Evolutionary conservation across 2,888 invertebrate genomes (phyloP).

Genomic region (Cylloceria caligata): DNA sequence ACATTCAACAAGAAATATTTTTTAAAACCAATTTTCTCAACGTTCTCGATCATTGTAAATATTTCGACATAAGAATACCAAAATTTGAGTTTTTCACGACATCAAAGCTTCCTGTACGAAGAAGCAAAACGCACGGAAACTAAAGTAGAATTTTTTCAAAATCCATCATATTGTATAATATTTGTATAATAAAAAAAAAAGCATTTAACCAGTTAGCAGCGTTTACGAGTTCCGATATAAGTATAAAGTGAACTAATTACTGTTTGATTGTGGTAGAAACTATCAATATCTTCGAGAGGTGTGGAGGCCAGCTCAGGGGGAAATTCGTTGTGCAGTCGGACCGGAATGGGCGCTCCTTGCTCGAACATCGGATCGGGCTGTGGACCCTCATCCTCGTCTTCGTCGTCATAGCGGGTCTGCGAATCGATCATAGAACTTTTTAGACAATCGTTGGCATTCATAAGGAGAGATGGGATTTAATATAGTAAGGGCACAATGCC

Average conservation of each 20-base stretch:
- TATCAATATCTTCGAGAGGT: conserved; percentile 99
- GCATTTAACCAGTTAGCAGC: too few species aligned
- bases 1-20: too few species aligned
- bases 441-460: conserved; percentile 27
- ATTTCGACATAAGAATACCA: too few species aligned
- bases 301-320: conserved; percentile 97
- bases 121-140: too few species aligned
- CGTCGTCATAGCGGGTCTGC: conserved; percentile 97
- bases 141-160: too few species aligned
- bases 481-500: conserved; percentile 45
- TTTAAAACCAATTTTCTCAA: too few species aligned
- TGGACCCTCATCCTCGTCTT: conserved; percentile 98
- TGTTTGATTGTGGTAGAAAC: conserved; percentile 97
- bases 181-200: too few species aligned
- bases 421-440: conserved; percentile 64
- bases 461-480: conserved; percentile 19
- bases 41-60: too few species aligned
- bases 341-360: conserved; percentile 97
- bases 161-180: too few species aligned
- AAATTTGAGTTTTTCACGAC: too few species aligned
- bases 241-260: conserved; percentile 86
- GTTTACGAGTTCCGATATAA: too few species aligned
- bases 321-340: conserved; percentile 97
- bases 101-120: too few species aligned
- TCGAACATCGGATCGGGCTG: conserved; percentile 98